Percentiles rank a stretch among this genome's conserved stretches.
Evolutionary conservation across 1,140 invertebrate genomes (phyloP).

Genomic region (Rhagoletis zephyria): DNA sequence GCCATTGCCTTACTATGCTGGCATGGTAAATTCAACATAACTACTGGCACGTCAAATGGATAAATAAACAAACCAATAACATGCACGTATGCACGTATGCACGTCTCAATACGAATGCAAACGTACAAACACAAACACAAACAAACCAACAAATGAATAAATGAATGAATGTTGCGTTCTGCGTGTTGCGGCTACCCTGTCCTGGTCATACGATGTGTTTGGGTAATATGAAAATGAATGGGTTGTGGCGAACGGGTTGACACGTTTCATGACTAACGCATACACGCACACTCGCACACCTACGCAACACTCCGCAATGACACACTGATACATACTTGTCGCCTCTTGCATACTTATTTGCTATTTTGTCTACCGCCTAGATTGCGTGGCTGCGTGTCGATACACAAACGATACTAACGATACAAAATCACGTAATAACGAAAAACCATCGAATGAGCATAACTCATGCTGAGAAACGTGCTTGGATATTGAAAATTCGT

Average conservation of each 20-base stretch:
- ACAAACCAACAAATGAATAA: not conserved
- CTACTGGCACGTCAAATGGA: not conserved
- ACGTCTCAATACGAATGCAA: not conserved
- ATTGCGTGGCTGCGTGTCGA: slow-evolving; percentile 93
- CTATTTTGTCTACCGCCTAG: slow-evolving; percentile 73
- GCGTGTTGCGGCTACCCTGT: too few relatives aligned
- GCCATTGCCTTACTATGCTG: not conserved
- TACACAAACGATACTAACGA: slow-evolving; percentile 92
- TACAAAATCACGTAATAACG: slow-evolving; percentile 90
- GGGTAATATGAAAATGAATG: slow-evolving; percentile 11
- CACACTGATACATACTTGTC: not conserved
- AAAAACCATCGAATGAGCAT: slow-evolving; percentile 90
- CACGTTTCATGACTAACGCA: not conserved
- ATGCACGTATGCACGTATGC: not conserved
- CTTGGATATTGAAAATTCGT: slow-evolving; percentile 88
- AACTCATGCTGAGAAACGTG: slow-evolving; percentile 87
- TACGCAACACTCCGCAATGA: not conserved
- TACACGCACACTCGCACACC: not conserved
- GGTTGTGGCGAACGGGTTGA: slow-evolving; percentile 36
- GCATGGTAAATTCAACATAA: slow-evolving; percentile 16
- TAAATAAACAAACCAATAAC: slow-evolving; percentile 11
- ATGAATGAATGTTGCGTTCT: not conserved
- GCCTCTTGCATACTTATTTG: not conserved
- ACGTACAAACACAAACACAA: not conserved
- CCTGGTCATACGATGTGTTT: too few relatives aligned